Base-by-base conservation (phyloP, 2,797 vertebrate species). In the Xenentodon cancila region DNA sequence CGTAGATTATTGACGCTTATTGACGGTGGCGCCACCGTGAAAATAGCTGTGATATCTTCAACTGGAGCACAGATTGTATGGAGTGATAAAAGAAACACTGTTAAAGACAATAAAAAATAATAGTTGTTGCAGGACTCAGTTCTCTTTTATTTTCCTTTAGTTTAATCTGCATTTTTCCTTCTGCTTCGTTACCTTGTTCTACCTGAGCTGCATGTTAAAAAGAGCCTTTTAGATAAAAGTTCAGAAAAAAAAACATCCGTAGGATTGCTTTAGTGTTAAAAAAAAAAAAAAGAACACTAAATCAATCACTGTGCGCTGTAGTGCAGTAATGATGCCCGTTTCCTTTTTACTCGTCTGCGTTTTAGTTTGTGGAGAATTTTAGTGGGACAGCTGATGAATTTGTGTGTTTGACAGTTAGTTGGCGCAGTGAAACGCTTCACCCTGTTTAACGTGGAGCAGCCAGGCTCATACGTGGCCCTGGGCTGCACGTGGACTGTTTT, bases 361-460 rank as follows among this genome's bases (percentile, higher is more conserved):
- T 53, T 20, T 52, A 47, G 21, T 59, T 25, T 56, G 51, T 17
- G 52, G 19, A 7, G 30, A 42, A 18, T 68, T 34, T 44, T 25
- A 22, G 13, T 19, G 19, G 32, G 45, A 52, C 32, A 42, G 44
- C 43, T 20, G 3, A 4, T 37, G 44, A 68, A 20, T 69, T 40
- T 56, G 53, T 64, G 55, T 54, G 16, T 45, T 56, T 75, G 84
- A 81, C 79, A 82, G 76, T 63, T 80, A 71, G 60, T 65, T 88
- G 85, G 84, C 85, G 64, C 44, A 4, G 50, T 66, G 53, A 80
- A 61, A 57, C 51, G 34, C 68, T 60, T 79, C 77, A 73, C 77
- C 63, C 59, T 73, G 66, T 53, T 67, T 77, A 67, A 73, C 3
- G 44, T 40, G 62, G 52, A 74, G 58, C 54, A 57, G 66, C 63